A percentile compares a stretch with the other conserved stretches of the same genome.
These are phyloP conservation scores for Drosophila incognita DNA, from an alignment of 2,888 invertebrate species.

Conservation along the genomic window DNA sequence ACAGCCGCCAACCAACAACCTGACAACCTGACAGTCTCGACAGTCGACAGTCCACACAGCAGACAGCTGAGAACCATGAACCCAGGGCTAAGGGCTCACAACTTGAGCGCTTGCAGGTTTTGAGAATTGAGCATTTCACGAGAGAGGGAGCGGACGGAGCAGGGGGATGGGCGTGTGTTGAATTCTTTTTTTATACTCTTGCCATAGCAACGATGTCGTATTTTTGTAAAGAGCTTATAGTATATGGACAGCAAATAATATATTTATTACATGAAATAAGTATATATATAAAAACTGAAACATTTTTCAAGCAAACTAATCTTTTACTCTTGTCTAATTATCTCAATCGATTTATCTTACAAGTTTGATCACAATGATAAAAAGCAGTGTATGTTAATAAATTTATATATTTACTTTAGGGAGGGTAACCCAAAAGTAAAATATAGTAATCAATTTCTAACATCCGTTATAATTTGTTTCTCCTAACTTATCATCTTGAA, in stretches of 20 bases:
- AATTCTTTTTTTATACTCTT: slow-evolving; percentile 7
- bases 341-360: not conserved
- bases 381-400: not conserved
- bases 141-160: not conserved
- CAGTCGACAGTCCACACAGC: not conserved
- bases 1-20: slow-evolving; percentile 18
- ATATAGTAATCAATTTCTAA: not conserved
- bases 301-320: not conserved
- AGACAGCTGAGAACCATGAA: slow-evolving; percentile 34
- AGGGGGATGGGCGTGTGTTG: not conserved
- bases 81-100: slow-evolving; percentile 35
- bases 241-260: slow-evolving; percentile 8
- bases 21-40: slow-evolving; percentile 9
- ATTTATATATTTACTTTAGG: not conserved
- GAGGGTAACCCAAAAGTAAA: not conserved
- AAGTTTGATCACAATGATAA: not conserved
- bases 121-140: slow-evolving; percentile 8
- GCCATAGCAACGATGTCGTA: slow-evolving; percentile 2
- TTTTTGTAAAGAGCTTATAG: not conserved
- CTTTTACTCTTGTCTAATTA: not conserved
- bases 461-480: not conserved
- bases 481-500: not conserved
- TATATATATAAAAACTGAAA: not conserved
- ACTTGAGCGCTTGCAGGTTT: slow-evolving; percentile 30
- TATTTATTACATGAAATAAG: not conserved